Evolutionary conservation across 2,113 vertebrate genomes (phyloP), one percentile per base, ranked within the genome.

Genomic region (Microcebus ravelobensis): DNA sequence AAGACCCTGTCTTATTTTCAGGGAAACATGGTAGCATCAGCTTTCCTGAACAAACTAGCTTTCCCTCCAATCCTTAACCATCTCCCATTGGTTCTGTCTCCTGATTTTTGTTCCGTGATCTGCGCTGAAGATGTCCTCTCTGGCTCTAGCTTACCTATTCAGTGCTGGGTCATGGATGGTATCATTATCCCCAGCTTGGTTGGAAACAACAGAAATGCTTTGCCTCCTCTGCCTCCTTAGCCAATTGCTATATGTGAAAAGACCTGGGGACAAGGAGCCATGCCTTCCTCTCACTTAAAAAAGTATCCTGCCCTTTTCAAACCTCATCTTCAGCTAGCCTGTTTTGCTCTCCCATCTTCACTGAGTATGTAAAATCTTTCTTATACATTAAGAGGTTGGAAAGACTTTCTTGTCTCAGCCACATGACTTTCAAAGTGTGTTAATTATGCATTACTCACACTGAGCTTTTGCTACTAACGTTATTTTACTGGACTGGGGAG

Each of bases 381-480:
- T 89, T 95, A 87, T 88, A 93, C 68, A 87, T 91, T 82, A 95
- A 82, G 83, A 87, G 61, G 81, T 87, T 96, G 73, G 85, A 92
- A 96, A 90, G 39, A 90, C 80, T 95, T 93, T 65, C 65, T 94
- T 86, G 91, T 73, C 61, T 92, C 63, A 93, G 39, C 59, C 42
- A 76, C 50, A 15, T 80, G 55, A 52, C 96, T 93, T 95, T 82
- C 90, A 89, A 82, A 73, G 80, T 90, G 95, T 89, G 92, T 91
- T 96, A 86, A 96, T 96, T 95, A 89, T 87, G 83, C 55, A 90
- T 91, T 96, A 86, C 61, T 96, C 68, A 87, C 34, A 91, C 91
- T 94, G 73, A 97, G 83, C 25, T 96, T 93, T 96, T 52, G n/a
- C 55, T 96, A 90, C 79, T 93, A 91, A 90, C 96, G 77, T 65